These are phyloP conservation scores for Polyodon spathula DNA, from an alignment of 2,113 vertebrate genomes.

Conservation along the genomic window DNA sequence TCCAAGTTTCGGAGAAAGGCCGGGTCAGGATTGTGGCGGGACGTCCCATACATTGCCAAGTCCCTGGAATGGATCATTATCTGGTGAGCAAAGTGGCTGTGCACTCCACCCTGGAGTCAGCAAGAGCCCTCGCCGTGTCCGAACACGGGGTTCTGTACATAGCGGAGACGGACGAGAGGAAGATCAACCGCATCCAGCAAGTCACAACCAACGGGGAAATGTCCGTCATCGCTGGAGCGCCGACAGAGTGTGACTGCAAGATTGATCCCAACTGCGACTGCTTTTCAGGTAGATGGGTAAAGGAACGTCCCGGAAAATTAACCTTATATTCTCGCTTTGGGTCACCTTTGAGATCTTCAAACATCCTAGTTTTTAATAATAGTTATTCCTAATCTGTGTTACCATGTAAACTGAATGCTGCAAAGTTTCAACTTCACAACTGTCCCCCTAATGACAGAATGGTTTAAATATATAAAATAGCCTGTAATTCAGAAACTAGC, in stretches of 20 bases:
- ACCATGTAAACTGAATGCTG: no score
- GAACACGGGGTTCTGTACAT: conserved; percentile 87
- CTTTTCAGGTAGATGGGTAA: conserved; percentile 73
- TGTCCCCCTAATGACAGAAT: no score
- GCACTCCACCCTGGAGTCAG: conserved; percentile 81
- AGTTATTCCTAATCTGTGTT: no score
- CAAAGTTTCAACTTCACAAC: no score
- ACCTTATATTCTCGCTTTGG: conserved; percentile 32
- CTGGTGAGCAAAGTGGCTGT: conserved; percentile 81
- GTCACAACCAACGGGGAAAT: conserved; percentile 94
- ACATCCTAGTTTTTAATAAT: background rate
- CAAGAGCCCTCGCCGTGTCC: conserved; percentile 83
- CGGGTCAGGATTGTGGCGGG: conserved; percentile 87
- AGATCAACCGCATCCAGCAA: conserved; percentile 92
- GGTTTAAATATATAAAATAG: no score
- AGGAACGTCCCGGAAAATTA: no score
- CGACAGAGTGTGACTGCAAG: conserved; percentile 95
- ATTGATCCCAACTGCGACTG: conserved; percentile 97
- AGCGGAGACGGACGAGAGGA: conserved; percentile 89
- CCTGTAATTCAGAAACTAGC: no score
- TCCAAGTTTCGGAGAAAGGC: conserved; percentile 82
- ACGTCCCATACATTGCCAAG: conserved; percentile 92
- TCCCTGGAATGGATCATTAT: conserved; percentile 82
- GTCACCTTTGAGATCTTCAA: background rate
- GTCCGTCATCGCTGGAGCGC: conserved; percentile 77